phyloP scores from a whole-genome alignment of 2,888 invertebrate species.

The Calameuta idolon region DNA sequence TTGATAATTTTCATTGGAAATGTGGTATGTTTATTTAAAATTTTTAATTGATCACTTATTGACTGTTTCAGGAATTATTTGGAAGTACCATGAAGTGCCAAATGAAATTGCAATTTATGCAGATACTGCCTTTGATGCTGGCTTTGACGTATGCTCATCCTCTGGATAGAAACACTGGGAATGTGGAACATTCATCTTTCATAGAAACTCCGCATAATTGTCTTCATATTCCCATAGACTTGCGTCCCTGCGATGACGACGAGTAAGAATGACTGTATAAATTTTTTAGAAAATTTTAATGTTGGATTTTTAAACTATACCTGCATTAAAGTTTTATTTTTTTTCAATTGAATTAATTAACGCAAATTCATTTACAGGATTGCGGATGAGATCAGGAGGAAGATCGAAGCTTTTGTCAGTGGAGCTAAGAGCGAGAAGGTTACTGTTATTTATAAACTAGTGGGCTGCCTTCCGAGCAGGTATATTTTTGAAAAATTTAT shows the following conservation, averaged over 20 bases:
- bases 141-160: not conserved
- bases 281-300: not conserved
- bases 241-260: not conserved
- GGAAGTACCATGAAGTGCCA: not conserved
- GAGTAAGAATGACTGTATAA: not conserved
- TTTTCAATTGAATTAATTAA: not conserved
- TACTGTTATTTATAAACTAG: not conserved
- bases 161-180: not conserved
- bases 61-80: not conserved
- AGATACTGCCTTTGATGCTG: not conserved
- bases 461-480: slow-evolving; percentile 41
- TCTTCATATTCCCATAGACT: not conserved
- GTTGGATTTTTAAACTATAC: not conserved
- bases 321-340: not conserved
- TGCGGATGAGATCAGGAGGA: not conserved
- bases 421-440: not conserved
- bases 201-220: not conserved
- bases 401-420: not conserved
- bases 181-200: not conserved
- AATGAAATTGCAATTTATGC: not conserved
- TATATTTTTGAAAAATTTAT: slow-evolving; percentile 9
- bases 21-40: not conserved
- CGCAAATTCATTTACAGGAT: not conserved
- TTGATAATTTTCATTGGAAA: not conserved
- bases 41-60: not conserved